phyloP scores from a whole-genome alignment of 2,113 vertebrate genomes.

The Empidonax traillii region DNA sequence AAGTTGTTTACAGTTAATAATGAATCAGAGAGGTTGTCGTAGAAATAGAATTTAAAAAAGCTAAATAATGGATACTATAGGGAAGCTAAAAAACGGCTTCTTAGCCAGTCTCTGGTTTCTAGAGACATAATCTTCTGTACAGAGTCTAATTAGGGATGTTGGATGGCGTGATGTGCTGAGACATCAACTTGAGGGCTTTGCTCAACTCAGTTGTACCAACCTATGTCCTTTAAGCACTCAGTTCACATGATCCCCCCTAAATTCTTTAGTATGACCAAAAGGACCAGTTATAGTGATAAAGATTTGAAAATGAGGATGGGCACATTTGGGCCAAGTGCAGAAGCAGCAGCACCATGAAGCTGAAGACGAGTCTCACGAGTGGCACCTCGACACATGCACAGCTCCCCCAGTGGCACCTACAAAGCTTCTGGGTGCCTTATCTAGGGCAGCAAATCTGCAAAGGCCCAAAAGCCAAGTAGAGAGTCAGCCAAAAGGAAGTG shows the following conservation, averaged over 20 bases:
- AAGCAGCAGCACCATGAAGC: background rate
- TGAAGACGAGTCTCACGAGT: background rate
- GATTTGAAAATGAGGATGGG: background rate
- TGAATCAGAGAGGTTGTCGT: background rate
- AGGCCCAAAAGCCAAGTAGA: background rate
- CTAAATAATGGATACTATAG: background rate
- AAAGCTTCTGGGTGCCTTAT: background rate
- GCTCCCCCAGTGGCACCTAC: accelerated
- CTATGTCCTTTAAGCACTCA: background rate
- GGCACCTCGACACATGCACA: background rate
- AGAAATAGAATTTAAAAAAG: background rate
- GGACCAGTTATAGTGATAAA: background rate
- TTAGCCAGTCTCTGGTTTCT: background rate
- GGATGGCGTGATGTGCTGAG: background rate
- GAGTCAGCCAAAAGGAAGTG: background rate
- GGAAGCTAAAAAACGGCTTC: background rate
- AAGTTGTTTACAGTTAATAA: background rate
- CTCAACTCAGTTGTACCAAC: background rate
- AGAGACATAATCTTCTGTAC: background rate
- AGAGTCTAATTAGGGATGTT: background rate
- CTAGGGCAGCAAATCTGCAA: background rate
- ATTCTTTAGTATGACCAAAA: background rate
- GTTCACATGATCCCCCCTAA: background rate
- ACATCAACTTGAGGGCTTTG: background rate
- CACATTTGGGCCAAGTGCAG: background rate